Percentiles rank a stretch among this genome's conserved stretches.
These are phyloP conservation scores for Papilio elwesi DNA, from an alignment of 2,888 invertebrate species.

Conservation along the genomic window DNA sequence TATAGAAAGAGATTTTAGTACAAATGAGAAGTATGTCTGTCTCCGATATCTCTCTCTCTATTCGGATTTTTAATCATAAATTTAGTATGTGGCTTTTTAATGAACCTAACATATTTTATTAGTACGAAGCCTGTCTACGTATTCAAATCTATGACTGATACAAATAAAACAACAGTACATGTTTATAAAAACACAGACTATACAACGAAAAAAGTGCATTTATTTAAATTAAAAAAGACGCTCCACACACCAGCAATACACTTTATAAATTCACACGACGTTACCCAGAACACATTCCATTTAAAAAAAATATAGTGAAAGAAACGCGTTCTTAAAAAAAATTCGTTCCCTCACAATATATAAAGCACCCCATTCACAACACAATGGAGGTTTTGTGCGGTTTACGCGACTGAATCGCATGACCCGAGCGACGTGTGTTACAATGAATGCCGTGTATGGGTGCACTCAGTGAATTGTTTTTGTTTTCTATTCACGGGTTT, in stretches of 20 bases:
- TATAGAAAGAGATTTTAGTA: too few species aligned
- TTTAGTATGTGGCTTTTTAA: not conserved
- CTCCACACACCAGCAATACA: conserved; percentile 70
- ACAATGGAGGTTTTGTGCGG: conserved; percentile 76
- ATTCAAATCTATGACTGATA: conserved; percentile 17
- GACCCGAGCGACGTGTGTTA: conserved; percentile 69
- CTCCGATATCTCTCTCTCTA: too few species aligned
- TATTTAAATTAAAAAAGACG: conserved; percentile 70
- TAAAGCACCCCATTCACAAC: conserved; percentile 76
- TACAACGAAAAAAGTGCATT: conserved; percentile 59
- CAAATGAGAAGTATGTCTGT: too few species aligned
- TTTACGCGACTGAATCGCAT: conserved; percentile 63
- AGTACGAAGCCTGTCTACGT: not conserved
- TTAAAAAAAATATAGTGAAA: conserved; percentile 63
- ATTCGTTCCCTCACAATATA: conserved; percentile 74
- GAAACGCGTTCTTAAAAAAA: conserved; percentile 76
- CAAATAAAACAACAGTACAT: conserved; percentile 47
- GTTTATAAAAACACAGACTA: conserved; percentile 46
- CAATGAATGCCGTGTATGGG: conserved; percentile 62
- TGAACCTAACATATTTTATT: not conserved
- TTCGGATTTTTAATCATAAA: not conserved
- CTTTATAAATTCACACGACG: conserved; percentile 74
- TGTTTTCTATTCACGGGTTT: conserved; percentile 60
- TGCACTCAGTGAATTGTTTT: conserved; percentile 81
- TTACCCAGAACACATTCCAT: conserved; percentile 64